Evolutionary conservation across 2,888 invertebrate species (phyloP).

Genomic region (Cynaeus angustus): DNA sequence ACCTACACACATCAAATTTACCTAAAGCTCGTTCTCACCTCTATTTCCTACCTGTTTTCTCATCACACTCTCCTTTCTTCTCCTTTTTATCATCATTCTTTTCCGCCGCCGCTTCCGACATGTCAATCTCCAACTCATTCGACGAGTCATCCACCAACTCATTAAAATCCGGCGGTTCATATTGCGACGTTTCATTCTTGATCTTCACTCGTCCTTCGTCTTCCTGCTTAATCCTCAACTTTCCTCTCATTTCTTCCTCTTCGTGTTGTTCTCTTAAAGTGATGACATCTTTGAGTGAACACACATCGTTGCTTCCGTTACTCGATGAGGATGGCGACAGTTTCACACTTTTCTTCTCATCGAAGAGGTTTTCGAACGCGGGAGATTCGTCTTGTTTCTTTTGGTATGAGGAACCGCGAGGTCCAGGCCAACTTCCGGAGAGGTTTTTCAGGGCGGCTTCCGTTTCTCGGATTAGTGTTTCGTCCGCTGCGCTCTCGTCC

Average conservation of each 20-base stretch:
- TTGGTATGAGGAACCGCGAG: constrained; percentile 78
- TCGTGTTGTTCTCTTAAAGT: constrained; percentile 71
- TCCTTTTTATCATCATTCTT: constrained; percentile 76
- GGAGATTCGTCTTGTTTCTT: constrained; percentile 85
- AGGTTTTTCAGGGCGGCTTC: constrained; percentile 90
- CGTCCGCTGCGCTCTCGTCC: constrained; percentile 77
- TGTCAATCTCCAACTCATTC: constrained; percentile 86
- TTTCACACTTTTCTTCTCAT: constrained; percentile 82
- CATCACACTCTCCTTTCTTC: constrained; percentile 72
- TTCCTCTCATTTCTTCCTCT: constrained; percentile 61
- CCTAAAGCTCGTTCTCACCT: constrained; percentile 19
- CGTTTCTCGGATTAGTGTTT: constrained; percentile 89
- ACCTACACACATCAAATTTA: constrained; percentile 72
- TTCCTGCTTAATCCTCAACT: constrained; percentile 64
- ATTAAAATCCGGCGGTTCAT: constrained; percentile 84
- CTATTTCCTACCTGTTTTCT: constrained; percentile 44
- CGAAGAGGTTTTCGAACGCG: constrained; percentile 88
- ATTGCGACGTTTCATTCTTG: constrained; percentile 72
- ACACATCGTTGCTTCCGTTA: constrained; percentile 76
- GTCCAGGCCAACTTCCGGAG: constrained; percentile 90
- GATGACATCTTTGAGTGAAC: constrained; percentile 80
- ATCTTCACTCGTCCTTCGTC: constrained; percentile 48
- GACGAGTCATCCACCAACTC: constrained; percentile 86
- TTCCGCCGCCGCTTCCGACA: constrained; percentile 82
- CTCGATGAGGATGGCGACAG: constrained; percentile 79